phyloP scores from a whole-genome alignment of 2,797 vertebrate species.

The Centropyge bicolor region DNA sequence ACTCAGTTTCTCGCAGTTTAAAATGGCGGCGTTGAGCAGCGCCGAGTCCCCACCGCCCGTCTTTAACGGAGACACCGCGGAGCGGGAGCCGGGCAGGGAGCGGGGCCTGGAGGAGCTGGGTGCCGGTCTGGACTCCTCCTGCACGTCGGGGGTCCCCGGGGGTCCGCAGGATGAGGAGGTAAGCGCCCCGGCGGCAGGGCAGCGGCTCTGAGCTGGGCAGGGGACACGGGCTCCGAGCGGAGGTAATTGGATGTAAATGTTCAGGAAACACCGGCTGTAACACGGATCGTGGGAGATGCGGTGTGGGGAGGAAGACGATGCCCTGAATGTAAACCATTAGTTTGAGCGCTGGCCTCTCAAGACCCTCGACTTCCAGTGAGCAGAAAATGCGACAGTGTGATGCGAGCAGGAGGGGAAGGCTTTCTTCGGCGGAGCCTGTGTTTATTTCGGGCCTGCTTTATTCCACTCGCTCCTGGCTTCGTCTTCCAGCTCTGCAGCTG shows the following conservation, averaged over 20 bases:
- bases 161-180: slow-evolving; percentile 89
- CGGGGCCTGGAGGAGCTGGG: slow-evolving; percentile 81
- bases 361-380: background rate
- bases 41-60: slow-evolving; percentile 90
- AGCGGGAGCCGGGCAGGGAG: slow-evolving; percentile 82
- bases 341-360: background rate
- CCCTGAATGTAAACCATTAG: slow-evolving; percentile 24
- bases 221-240: slow-evolving; percentile 72
- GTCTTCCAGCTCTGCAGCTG: slow-evolving; percentile 76
- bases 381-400: slow-evolving; percentile 50
- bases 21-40: slow-evolving; percentile 92
- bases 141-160: slow-evolving; percentile 79
- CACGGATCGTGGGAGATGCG: slow-evolving; percentile 72
- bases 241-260: slow-evolving; percentile 78
- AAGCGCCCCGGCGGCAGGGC: slow-evolving; percentile 57
- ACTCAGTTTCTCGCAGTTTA: slow-evolving; percentile 87
- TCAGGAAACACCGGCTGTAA: slow-evolving; percentile 84
- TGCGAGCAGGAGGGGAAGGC: slow-evolving; percentile 28
- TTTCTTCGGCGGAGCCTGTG: slow-evolving; percentile 62
- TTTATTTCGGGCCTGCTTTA: slow-evolving; percentile 83
- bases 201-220: slow-evolving; percentile 51
- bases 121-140: slow-evolving; percentile 77
- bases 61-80: slow-evolving; percentile 88
- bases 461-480: slow-evolving; percentile 69
- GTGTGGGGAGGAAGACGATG: slow-evolving; percentile 67